phyloP scores from a whole-genome alignment of 2,113 vertebrate genomes.

The Lagopus leucura region DNA sequence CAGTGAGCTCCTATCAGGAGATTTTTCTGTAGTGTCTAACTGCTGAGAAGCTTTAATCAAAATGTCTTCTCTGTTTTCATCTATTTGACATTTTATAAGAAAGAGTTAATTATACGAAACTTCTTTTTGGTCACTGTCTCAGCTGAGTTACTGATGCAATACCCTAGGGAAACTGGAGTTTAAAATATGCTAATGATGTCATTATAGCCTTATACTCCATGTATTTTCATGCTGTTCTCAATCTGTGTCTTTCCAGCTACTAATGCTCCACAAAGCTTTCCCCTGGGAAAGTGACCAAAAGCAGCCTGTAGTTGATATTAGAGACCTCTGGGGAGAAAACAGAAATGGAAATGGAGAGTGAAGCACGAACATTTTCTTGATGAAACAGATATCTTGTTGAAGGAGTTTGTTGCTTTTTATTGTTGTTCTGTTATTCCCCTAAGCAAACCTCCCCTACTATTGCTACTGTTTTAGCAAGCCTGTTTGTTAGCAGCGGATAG shows the following conservation, averaged over 20 bases:
- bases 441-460: neutral
- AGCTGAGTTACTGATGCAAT: conserved; percentile 56
- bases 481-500: neutral
- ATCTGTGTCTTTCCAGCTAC: neutral
- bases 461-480: neutral
- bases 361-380: neutral
- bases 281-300: conserved; percentile 53
- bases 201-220: neutral
- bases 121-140: neutral
- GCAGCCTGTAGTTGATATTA: neutral
- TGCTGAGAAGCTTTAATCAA: neutral
- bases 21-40: neutral
- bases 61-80: neutral
- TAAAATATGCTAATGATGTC: conserved; percentile 28
- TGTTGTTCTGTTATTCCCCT: neutral
- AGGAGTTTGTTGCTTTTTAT: neutral
- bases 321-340: conserved; percentile 25
- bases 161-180: conserved; percentile 21
- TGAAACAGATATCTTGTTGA: neutral
- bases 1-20: neutral
- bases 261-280: conserved; percentile 40
- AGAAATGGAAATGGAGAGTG: conserved; percentile 12
- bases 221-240: conserved; percentile 17
- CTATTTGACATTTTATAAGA: neutral
- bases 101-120: conserved; percentile 12